Conservation (phyloP, 2,113 vertebrate genomes). For the Corapipo altera region DNA sequence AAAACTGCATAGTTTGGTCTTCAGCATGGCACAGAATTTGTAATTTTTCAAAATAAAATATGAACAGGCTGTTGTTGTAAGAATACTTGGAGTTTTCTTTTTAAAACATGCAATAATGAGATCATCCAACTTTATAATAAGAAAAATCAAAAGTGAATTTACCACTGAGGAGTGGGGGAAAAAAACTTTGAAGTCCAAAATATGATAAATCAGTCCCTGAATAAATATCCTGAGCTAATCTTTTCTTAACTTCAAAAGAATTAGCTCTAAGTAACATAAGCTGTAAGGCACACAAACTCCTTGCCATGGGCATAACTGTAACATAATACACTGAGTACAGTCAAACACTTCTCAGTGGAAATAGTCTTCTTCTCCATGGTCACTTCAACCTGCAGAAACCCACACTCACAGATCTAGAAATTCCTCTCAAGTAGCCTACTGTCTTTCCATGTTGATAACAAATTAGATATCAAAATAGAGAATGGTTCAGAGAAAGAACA, state of each 20-base stretch:
- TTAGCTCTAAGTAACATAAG: neutral
- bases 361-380: neutral
- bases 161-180: neutral
- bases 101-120: neutral
- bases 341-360: neutral
- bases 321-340: neutral
- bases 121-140: neutral
- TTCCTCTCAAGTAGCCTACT: too few relatives aligned
- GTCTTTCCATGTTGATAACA: too few relatives aligned
- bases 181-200: neutral
- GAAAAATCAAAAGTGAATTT: neutral
- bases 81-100: neutral
- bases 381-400: neutral
- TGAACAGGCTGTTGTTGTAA: neutral
- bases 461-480: too few relatives aligned
- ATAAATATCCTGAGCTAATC: neutral
- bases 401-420: neutral
- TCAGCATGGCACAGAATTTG: neutral
- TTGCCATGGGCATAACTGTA: neutral
- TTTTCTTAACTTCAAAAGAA: neutral
- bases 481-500: too few relatives aligned
- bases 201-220: neutral
- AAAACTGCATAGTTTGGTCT: neutral
- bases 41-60: neutral
- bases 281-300: neutral